A percentile compares a stretch with the other conserved stretches of the same genome.
These are phyloP conservation scores for Sigmodon hispidus DNA, from an alignment of 2,113 vertebrate species.

Conservation along the genomic window DNA sequence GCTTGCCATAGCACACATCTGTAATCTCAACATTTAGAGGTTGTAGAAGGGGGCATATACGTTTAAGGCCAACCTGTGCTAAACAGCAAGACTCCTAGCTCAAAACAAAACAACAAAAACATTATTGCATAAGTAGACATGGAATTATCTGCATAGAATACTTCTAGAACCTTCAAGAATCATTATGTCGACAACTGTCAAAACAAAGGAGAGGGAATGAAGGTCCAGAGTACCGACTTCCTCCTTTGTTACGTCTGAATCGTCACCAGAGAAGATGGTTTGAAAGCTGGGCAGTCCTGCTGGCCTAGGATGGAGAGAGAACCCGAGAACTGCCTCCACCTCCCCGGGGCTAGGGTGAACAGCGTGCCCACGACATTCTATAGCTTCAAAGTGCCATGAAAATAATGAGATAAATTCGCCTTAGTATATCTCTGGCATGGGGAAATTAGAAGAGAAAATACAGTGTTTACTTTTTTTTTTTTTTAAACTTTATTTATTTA, in stretches of 20 bases:
- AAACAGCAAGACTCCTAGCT: neutral
- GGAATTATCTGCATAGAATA: constrained; percentile 9
- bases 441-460: neutral
- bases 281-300: neutral
- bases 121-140: neutral
- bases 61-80: neutral
- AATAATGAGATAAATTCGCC: neutral
- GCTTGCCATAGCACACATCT: neutral
- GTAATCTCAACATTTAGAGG: neutral
- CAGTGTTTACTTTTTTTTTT: neutral
- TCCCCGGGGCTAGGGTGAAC: neutral
- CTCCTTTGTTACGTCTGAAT: constrained; percentile 42
- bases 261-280: neutral
- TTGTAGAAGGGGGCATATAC: neutral
- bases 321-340: neutral
- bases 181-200: neutral
- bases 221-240: neutral
- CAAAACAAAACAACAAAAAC: neutral
- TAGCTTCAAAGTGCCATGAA: neutral
- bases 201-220: neutral
- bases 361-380: neutral
- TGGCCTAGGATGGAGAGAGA: neutral
- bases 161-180: constrained; percentile 38
- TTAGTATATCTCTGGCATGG: neutral
- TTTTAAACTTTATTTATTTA: too few species aligned